Conservation (phyloP, 2,888 invertebrate genomes). For the Cephus nigrinus region DNA sequence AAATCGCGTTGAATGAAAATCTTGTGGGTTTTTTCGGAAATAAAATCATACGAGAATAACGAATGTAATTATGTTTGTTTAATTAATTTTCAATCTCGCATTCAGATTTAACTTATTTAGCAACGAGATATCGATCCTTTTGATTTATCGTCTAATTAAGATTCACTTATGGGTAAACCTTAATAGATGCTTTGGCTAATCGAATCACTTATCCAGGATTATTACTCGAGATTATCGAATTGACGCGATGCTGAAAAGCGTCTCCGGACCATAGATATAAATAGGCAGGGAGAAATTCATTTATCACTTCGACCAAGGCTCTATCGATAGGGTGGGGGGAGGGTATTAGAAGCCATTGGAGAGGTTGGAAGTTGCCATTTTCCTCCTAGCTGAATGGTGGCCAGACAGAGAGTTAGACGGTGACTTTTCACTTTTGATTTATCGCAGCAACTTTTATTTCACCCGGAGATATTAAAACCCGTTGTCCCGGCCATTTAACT, state of each 20-base stretch:
- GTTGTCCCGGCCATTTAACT: constrained; percentile 65
- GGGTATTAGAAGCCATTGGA: constrained; percentile 14
- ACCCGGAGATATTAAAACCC: constrained; percentile 64
- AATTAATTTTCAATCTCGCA: not conserved
- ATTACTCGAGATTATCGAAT: not conserved
- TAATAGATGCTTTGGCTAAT: not conserved
- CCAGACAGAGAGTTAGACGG: constrained; percentile 48
- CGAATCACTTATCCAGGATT: not conserved
- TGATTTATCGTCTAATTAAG: not conserved
- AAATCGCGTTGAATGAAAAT: constrained; percentile 12
- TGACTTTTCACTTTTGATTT: constrained; percentile 67
- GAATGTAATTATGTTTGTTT: constrained; percentile 17
- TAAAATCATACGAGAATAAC: not conserved
- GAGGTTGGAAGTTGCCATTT: constrained; percentile 41
- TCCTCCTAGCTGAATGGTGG: constrained; percentile 50
- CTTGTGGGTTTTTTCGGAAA: not conserved
- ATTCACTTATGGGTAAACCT: not conserved
- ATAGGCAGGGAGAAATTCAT: constrained; percentile 50
- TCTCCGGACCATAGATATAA: constrained; percentile 36
- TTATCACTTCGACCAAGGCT: constrained; percentile 55
- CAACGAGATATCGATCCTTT: not conserved
- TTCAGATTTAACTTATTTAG: not conserved
- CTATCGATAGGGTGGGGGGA: constrained; percentile 39
- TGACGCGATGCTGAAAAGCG: not conserved
- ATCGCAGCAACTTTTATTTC: constrained; percentile 65